Evolutionary conservation across 2,888 invertebrate species (phyloP).

Genomic region (Aphodius granarius): DNA sequence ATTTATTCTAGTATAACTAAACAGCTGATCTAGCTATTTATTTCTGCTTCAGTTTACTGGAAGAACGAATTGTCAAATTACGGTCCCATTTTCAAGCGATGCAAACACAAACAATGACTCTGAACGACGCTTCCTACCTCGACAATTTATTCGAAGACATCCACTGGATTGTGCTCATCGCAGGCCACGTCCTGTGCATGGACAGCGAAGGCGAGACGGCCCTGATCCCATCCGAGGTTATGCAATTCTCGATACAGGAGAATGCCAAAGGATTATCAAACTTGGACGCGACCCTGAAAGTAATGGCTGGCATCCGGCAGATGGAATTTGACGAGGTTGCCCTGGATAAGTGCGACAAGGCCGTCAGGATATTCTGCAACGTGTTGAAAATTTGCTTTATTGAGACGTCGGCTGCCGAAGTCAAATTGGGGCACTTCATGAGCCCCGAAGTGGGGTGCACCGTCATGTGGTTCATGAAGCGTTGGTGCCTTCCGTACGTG

Average conservation of each 20-base stretch:
- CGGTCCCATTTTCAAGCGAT: slow-evolving; percentile 47
- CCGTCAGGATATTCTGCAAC: slow-evolving; percentile 66
- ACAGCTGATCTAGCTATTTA: background rate
- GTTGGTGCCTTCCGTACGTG: slow-evolving; percentile 76
- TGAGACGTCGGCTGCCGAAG: slow-evolving; percentile 71
- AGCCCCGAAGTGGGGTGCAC: slow-evolving; percentile 81
- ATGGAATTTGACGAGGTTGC: slow-evolving; percentile 37
- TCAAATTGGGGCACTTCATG: slow-evolving; percentile 66
- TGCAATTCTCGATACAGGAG: slow-evolving; percentile 62
- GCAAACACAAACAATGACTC: slow-evolving; percentile 49
- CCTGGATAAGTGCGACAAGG: slow-evolving; percentile 53
- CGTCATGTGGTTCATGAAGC: slow-evolving; percentile 76
- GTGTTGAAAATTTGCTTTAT: slow-evolving; percentile 75
- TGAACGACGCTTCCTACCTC: slow-evolving; percentile 51
- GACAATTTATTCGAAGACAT: slow-evolving; percentile 81
- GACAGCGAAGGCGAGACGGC: slow-evolving; percentile 69
- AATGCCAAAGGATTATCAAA: slow-evolving; percentile 44
- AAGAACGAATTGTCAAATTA: slow-evolving; percentile 47
- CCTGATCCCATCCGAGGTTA: slow-evolving; percentile 67
- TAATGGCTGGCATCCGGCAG: slow-evolving; percentile 44
- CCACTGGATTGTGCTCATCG: slow-evolving; percentile 84
- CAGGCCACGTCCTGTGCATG: slow-evolving; percentile 69
- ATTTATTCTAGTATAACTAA: background rate
- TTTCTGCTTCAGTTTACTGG: slow-evolving; percentile 44
- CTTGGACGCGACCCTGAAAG: slow-evolving; percentile 50